Evolutionary conservation across 2,888 invertebrate species (phyloP), one percentile per base, ranked within the genome.

Genomic region (Stenotaenia linearis): DNA sequence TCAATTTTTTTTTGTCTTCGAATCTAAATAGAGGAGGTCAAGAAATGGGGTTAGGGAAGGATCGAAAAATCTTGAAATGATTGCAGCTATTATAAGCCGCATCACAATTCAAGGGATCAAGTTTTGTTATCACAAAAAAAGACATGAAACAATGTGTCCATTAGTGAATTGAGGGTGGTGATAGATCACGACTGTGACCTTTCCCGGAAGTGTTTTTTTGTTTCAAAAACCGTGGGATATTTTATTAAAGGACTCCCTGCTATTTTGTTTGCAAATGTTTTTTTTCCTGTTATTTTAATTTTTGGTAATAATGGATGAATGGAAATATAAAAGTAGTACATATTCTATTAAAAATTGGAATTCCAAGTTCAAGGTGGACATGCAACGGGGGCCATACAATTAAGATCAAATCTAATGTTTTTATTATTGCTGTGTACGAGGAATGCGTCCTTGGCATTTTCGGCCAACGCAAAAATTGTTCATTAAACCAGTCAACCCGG

Each of bases 331-430:
- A n/a, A 50, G 50, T 50, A 50, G 50, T 50, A n/a, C n/a, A n/a
- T n/a, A 50, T 69, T 69, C 28, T 69, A 28, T 69, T 69, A 28
- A 69, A 28, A 69, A 25, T 69, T 1, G 9, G 15, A 69, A 28
- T 69, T 69, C 69, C 69, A 69, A 69, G 69, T 69, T 69, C 69
- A 69, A 69, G 69, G 69, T 69, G 69, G 69, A 69, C 69, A 69
- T 69, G 28, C 25, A 69, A 69, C 10, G 28, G 28, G 69, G 69
- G 25, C 69, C 69, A 69, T 28, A 28, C 28, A 69, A 69, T 69
- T 69, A 69, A 69, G 69, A 69, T 69, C 69, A 69, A 69, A 69
- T 69, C 69, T 69, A 69, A 69, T 69, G 69, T 69, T 69, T 69
- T 69, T 69, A 69, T 69, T 69, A 69, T 69, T 69, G 69, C 69